Evolutionary conservation across 2,113 vertebrate genomes (phyloP).

Genomic region (Prietella phreatophila): DNA sequence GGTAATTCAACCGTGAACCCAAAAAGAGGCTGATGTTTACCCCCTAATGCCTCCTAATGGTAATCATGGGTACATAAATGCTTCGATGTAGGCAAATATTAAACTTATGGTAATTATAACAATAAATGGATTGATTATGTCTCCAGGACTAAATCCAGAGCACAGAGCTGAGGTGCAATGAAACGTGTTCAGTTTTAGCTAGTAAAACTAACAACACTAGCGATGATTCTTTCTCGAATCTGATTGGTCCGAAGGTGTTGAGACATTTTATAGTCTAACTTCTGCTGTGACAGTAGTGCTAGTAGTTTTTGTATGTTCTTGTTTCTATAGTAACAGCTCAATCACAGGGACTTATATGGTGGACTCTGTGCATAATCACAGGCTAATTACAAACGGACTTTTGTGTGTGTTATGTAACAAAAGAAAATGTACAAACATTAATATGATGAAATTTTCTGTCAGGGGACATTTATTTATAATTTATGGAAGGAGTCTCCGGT

Average conservation of each 20-base stretch:
- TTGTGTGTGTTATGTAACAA: background rate
- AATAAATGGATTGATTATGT: background rate
- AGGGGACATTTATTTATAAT: background rate
- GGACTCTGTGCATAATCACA: background rate
- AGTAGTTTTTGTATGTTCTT: background rate
- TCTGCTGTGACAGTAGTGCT: background rate
- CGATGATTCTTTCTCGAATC: background rate
- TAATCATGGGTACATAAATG: background rate
- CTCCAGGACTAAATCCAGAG: background rate
- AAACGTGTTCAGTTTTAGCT: background rate
- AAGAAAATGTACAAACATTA: background rate
- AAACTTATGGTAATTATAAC: background rate
- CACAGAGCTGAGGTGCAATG: background rate
- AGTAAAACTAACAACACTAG: background rate
- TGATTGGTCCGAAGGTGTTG: background rate
- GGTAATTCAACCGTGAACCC: background rate
- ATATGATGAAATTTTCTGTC: background rate
- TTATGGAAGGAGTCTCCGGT: background rate
- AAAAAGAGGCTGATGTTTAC: background rate
- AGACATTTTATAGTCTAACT: background rate
- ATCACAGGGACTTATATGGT: background rate
- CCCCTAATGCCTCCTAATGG: background rate
- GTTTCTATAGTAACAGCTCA: conserved; percentile 5
- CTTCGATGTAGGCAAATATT: background rate
- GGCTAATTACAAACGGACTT: background rate